Evolutionary conservation across 2,113 vertebrate species (phyloP).

Genomic region (Hyperoodon ampullatus): DNA sequence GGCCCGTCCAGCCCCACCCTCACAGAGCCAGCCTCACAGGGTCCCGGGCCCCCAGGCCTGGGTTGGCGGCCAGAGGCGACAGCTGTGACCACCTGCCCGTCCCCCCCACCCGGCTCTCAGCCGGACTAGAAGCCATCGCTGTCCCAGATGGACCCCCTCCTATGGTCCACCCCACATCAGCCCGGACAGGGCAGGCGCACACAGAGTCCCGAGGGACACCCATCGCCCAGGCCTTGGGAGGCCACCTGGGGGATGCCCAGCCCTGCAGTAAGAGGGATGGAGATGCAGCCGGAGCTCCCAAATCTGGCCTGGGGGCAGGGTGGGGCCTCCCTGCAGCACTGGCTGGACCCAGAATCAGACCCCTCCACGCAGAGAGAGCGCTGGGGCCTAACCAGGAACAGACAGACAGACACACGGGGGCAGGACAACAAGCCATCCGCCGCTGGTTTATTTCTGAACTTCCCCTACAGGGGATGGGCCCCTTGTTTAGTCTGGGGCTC

Average conservation of each 20-base stretch:
- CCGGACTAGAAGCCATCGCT: neutral
- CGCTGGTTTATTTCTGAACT: conserved; percentile 60
- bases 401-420: neutral
- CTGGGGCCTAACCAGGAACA: neutral
- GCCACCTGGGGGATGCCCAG: neutral
- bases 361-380: too few relatives aligned
- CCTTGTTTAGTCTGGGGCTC: conserved; percentile 46
- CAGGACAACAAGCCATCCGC: neutral
- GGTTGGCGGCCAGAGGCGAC: neutral
- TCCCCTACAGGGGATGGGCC: neutral
- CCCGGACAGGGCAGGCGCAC: neutral
- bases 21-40: neutral
- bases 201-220: neutral
- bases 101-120: neutral
- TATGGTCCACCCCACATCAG: neutral
- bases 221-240: neutral
- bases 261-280: neutral
- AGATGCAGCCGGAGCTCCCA: accelerated
- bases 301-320: too few relatives aligned
- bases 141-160: neutral
- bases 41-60: neutral
- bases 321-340: neutral
- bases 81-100: conserved; percentile 42
- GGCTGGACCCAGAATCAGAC: neutral
- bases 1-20: neutral